A percentile compares a stretch with the other conserved stretches of the same genome.
Conservation (phyloP, 2,797 vertebrate genomes). For the Pachyuromys duprasi region DNA sequence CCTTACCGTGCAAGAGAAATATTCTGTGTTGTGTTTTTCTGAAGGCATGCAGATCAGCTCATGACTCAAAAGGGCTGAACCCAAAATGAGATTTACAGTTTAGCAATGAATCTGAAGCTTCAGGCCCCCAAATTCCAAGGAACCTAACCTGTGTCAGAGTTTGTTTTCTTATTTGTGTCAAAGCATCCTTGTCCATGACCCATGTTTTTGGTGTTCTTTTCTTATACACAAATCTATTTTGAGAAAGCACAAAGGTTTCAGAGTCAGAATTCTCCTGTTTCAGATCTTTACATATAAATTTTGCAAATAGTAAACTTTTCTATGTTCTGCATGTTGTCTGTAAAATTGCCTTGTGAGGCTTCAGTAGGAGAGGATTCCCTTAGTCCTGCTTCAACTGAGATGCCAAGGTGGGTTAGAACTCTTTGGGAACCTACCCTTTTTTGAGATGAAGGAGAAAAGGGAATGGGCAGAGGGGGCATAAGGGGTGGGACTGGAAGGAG, state of each 20-base stretch:
- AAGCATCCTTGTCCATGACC: background rate
- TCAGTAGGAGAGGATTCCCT: no score
- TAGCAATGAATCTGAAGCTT: background rate
- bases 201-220: background rate
- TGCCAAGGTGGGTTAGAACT: no score
- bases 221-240: slow-evolving; percentile 31
- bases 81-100: background rate
- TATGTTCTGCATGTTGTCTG: background rate
- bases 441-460: no score
- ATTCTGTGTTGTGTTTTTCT: slow-evolving; percentile 32
- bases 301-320: slow-evolving; percentile 25
- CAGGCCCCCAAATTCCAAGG: background rate
- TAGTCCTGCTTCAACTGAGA: no score
- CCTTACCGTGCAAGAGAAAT: background rate
- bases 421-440: no score
- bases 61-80: background rate
- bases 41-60: slow-evolving; percentile 1
- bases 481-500: no score
- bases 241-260: background rate
- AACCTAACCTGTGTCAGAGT: background rate
- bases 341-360: background rate
- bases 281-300: background rate
- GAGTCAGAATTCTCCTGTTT: slow-evolving; percentile 33
- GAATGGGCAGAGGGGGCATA: no score
- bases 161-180: background rate